Evolutionary conservation across 2,888 invertebrate genomes (phyloP).

Genomic region (Leucoptera coffeella): DNA sequence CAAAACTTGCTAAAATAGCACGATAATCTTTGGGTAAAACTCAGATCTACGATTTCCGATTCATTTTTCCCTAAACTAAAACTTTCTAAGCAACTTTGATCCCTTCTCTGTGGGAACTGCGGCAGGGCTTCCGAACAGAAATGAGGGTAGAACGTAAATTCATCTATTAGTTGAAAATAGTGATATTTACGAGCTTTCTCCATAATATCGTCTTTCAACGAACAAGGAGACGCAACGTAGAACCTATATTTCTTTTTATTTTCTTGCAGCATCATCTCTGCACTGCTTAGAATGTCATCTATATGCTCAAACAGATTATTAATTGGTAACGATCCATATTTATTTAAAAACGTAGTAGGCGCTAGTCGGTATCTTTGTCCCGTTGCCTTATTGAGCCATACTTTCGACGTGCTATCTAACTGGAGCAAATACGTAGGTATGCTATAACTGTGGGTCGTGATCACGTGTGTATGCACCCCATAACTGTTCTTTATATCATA

Average conservation of each 20-base stretch:
- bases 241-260: constrained; percentile 58
- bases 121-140: constrained; percentile 71
- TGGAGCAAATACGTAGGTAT: constrained; percentile 68
- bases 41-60: constrained; percentile 28
- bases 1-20: constrained; percentile 8
- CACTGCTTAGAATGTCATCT: constrained; percentile 47
- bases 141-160: constrained; percentile 67
- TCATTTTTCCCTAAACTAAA: constrained; percentile 15
- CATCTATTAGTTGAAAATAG: constrained; percentile 38
- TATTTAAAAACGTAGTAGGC: constrained; percentile 64
- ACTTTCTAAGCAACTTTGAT: constrained; percentile 20
- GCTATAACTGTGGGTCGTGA: constrained; percentile 73
- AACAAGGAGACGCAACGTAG: constrained; percentile 67
- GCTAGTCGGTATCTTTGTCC: constrained; percentile 57
- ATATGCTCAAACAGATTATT: constrained; percentile 50
- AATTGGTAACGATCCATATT: constrained; percentile 61
- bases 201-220: constrained; percentile 53
- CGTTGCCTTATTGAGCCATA: constrained; percentile 50
- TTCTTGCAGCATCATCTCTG: constrained; percentile 45
- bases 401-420: constrained; percentile 55
- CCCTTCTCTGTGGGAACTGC: constrained; percentile 27
- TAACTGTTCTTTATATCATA: constrained; percentile 43
- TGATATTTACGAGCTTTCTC: constrained; percentile 26
- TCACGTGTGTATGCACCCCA: constrained; percentile 54
- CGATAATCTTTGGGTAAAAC: constrained; percentile 27